A percentile compares a stretch with the other conserved stretches of the same genome.
These are phyloP conservation scores for Lepus timidus DNA, from an alignment of 2,113 vertebrate species.

Conservation along the genomic window DNA sequence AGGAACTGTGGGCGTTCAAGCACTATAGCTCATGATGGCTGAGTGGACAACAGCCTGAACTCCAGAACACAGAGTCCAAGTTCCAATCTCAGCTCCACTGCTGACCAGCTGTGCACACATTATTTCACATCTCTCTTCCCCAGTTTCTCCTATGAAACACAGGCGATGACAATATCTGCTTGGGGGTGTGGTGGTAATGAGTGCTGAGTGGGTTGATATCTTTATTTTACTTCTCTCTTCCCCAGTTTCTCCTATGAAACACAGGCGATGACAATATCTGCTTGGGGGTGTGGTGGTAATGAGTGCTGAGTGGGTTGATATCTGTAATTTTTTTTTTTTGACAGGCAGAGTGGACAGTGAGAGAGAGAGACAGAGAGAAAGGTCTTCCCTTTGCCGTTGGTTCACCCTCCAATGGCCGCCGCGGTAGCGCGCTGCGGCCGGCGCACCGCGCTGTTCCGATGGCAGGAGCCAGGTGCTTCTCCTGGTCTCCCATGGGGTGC, in stretches of 20 bases:
- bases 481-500: no score
- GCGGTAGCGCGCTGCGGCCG: no score
- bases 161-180: neutral
- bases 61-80: neutral
- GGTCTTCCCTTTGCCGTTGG: no score
- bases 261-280: neutral
- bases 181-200: neutral
- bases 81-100: neutral
- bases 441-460: no score
- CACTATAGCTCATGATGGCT: neutral
- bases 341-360: no score
- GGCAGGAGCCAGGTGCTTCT: no score
- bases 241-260: neutral
- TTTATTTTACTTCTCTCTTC: neutral
- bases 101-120: neutral
- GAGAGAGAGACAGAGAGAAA: no score
- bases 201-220: neutral
- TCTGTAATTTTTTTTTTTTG: no score
- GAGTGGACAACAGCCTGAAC: neutral
- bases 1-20: rapidly evolving
- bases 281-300: neutral
- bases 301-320: neutral
- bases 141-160: neutral
- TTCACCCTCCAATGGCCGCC: no score
- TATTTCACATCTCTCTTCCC: neutral